Evolutionary conservation across 2,797 vertebrate genomes (phyloP), one percentile per base, ranked within the genome.

Genomic region (Lutjanus argentimaculatus): DNA sequence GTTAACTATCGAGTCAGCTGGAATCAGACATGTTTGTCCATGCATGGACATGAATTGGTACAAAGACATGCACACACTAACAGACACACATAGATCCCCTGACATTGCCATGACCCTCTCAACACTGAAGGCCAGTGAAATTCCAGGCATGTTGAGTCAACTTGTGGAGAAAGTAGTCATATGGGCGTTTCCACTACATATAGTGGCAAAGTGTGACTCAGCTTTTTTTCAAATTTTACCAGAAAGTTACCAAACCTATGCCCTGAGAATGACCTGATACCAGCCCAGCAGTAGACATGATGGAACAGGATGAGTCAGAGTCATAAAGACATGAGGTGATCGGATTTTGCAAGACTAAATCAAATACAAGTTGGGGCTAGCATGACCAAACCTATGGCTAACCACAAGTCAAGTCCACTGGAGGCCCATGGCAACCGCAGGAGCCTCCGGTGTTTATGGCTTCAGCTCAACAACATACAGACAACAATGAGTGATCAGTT

Each of bases 161-260:
- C 1, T 11, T 40, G 62, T 45, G 76, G 64, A 78, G 43, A 81
- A 73, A 83, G 67, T 0, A 51, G 69, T 83, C 85, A 79, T 78
- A 69, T 74, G 76, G 68, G 83, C 49, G 80, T 76, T 76, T 58
- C 72, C 48, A 62, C 36, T 52, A 66, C 43, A 68, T 55, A 75
- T 46, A 57, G 36, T 70, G 66, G 67, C 46, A 65, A 71, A 77
- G 49, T 45, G 58, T 89, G 86, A 92, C 67, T 93, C 78, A 80
- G 15, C 73, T 19, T 62, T 49, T n/a, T 19, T 62, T 21, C 45
- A 70, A 69, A 86, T 57, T 36, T 67, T 25, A 81, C 49, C 16
- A 67, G 48, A 77, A 78, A 55, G 6, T 77, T 52, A 80, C 36
- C 43, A 67, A 68, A 83, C 42, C 11, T 30, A 22, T 53, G 63